Evolutionary conservation across 1,140 invertebrate species (phyloP).

Genomic region (Drosophila elegans): DNA sequence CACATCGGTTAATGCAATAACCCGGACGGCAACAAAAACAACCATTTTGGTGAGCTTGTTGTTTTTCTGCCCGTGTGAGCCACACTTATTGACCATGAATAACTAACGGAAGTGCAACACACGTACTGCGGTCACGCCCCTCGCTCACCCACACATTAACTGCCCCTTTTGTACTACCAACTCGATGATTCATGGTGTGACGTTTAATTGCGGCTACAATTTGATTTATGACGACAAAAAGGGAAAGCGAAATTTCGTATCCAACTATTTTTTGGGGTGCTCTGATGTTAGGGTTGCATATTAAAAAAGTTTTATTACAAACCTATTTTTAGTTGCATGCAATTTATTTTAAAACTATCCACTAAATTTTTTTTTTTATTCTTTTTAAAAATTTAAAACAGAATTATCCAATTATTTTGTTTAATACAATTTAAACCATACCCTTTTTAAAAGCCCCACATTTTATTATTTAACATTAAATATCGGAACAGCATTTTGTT

Average conservation of each 20-base stretch:
- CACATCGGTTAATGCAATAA: constrained; percentile 56
- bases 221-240: constrained; percentile 65
- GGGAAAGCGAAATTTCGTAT: constrained; percentile 34
- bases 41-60: constrained; percentile 11
- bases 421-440: too few relatives aligned
- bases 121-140: constrained; percentile 41
- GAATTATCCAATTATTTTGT: too few relatives aligned
- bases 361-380: too few relatives aligned
- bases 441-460: too few relatives aligned
- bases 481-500: too few relatives aligned
- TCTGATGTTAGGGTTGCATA: too few relatives aligned
- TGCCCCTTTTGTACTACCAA: background rate
- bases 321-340: too few relatives aligned
- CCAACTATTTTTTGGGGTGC: background rate
- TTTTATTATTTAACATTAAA: too few relatives aligned
- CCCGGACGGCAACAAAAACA: background rate
- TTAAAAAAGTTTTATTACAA: too few relatives aligned
- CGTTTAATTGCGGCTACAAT: constrained; percentile 62
- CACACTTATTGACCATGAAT: constrained; percentile 72
- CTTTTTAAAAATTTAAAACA: too few relatives aligned
- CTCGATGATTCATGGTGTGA: constrained; percentile 45
- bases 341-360: too few relatives aligned
- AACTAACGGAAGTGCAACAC: constrained; percentile 72
- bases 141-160: background rate
- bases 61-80: constrained; percentile 17